Evolutionary conservation across 2,888 invertebrate species (phyloP).

Genomic region (Luperina testacea): DNA sequence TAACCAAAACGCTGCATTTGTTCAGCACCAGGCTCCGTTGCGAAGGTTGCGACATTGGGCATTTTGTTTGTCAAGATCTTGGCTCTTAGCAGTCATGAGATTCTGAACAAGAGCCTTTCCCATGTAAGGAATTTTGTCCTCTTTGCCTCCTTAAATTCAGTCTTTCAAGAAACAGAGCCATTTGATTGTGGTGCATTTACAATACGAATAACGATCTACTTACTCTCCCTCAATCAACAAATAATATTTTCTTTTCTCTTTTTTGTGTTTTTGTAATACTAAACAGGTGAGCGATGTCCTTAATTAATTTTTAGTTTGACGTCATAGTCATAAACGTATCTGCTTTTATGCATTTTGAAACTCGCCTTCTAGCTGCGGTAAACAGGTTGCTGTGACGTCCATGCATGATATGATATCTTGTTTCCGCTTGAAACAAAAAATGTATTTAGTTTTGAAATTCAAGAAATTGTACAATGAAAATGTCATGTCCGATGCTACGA

Average conservation of each 20-base stretch:
- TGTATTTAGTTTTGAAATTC: conserved; percentile 14
- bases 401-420: conserved; percentile 37
- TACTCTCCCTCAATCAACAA: no score
- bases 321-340: conserved; percentile 34
- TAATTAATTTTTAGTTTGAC: conserved; percentile 34
- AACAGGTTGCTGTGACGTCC: conserved; percentile 45
- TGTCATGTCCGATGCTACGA: background rate
- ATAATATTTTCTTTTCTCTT: background rate
- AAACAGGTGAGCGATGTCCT: background rate
- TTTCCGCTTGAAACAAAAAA: conserved; percentile 20
- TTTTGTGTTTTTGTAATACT: background rate
- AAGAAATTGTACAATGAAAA: background rate
- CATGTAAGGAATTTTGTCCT: background rate
- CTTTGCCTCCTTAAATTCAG: background rate
- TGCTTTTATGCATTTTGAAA: conserved; percentile 37
- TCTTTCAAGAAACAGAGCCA: background rate
- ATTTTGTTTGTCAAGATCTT: background rate
- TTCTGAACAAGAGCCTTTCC: background rate
- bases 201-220: background rate
- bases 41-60: background rate
- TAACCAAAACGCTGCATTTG: background rate
- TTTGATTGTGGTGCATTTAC: background rate
- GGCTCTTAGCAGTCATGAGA: background rate
- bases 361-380: background rate
- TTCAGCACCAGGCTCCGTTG: background rate